Base-by-base conservation (phyloP, 2,113 vertebrate species). In the Platichthys flesus region DNA sequence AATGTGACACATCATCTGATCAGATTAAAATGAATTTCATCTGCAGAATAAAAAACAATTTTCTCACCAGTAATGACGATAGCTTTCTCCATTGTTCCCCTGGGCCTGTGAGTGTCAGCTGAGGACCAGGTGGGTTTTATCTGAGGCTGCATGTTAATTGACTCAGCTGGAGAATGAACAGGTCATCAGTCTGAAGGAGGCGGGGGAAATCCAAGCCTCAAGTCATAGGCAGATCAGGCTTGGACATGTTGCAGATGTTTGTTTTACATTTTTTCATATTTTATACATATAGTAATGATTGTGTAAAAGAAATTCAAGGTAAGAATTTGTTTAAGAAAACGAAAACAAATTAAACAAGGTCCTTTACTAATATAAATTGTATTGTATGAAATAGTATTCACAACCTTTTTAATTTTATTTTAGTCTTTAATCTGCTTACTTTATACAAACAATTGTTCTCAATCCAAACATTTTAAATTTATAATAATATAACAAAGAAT, bases 141-240 rank as follows among this genome's bases (percentile, higher is more conserved):
- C 12, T 74, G 54, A 54, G 45, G 71, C 55, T 74, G 66, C 35
- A 64, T 52, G 81, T 35, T 90, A 80, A 89, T 89, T 90, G 84
- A 54, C 45, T 8, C 92, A 91, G 85, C 86, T 92, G 90, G 31
- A 35, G 47, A 9, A 24, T 20, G 15, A 82, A 45, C 60, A 67
- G 40, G 9, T 83, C 66, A 88, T 88, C 59, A 86, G 64, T 56
- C 1, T 20, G 23, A n/a, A 71, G 35, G 35, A 28, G 49, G 55
- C 47, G 78, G 10, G 74, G 12, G 2, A 21, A 9, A 9, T 15
- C 3, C 42, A 45, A 15, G 13, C 13, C 42, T 51, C 24, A 60
- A 16, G 26, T 1, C 9, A 42, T 37, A 62, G 28, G 45, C 15
- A 16, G 14, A 49, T 49, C 37, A 18, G 9, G 9, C 7, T 9